Conservation (phyloP, 1,140 invertebrate species). For the Leptonema lineaticorne region DNA sequence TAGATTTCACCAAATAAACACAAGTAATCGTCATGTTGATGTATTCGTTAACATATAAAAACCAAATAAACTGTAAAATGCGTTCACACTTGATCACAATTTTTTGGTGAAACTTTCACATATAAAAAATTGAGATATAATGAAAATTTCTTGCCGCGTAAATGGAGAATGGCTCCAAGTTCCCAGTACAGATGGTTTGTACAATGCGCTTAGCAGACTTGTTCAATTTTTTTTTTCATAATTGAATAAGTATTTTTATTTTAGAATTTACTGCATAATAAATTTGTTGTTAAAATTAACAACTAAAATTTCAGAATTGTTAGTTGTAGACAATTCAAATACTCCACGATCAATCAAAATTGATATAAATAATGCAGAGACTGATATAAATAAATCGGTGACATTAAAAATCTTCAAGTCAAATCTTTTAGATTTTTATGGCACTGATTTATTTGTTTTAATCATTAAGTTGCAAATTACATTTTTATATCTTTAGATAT, state of each 20-base stretch:
- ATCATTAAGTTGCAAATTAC: no score
- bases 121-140: slow-evolving; percentile 41
- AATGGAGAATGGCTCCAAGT: slow-evolving; percentile 66
- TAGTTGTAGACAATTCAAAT: no score
- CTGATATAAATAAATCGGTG: no score
- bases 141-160: slow-evolving; percentile 66
- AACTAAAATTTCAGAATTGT: no score
- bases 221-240: slow-evolving; percentile 21
- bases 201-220: slow-evolving; percentile 39
- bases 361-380: no score
- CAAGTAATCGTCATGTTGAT: background rate
- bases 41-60: background rate
- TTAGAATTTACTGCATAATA: no score
- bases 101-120: background rate
- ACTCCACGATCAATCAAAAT: no score
- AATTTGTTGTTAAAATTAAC: no score
- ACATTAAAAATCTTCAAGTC: no score
- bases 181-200: slow-evolving; percentile 58
- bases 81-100: slow-evolving; percentile 8
- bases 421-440: no score
- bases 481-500: no score
- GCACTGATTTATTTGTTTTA: no score
- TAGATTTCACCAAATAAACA: background rate
- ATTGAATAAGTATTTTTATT: slow-evolving; percentile 3
- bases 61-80: background rate